phyloP scores from a whole-genome alignment of 2,797 vertebrate genomes.

The Morus bassanus region DNA sequence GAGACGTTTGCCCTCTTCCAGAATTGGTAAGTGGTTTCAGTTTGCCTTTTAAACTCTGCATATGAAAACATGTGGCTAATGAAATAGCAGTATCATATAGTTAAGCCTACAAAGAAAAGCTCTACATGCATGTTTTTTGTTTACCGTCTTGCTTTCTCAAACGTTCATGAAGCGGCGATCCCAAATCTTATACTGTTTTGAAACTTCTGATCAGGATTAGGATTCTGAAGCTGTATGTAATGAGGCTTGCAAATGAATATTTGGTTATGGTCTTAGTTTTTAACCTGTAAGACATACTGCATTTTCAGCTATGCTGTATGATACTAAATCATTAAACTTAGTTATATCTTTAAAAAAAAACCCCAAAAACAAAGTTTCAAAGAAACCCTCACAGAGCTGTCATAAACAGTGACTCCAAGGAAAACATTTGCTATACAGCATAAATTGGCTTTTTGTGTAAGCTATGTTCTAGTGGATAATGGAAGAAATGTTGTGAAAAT shows the following conservation, averaged over 20 bases:
- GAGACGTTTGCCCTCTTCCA: conserved; percentile 92
- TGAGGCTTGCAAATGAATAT: not conserved
- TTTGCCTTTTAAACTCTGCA: not conserved
- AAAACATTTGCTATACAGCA: not conserved
- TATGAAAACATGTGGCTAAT: not conserved
- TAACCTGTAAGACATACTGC: not conserved
- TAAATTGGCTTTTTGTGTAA: not conserved
- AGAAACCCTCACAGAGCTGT: not conserved
- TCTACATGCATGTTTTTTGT: not conserved
- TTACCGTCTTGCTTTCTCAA: not conserved
- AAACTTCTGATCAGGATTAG: not conserved
- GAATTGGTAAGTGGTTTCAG: conserved; percentile 82
- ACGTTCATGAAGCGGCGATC: not conserved
- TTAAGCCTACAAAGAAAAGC: not conserved
- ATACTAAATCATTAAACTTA: not conserved
- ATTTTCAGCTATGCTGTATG: not conserved
- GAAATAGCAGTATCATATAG: not conserved
- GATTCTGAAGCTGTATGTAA: not conserved
- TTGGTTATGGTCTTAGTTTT: not conserved
- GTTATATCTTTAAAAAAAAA: not conserved
- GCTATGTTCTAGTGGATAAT: not conserved
- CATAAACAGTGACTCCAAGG: not conserved
- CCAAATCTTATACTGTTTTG: not conserved
- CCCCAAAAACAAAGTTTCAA: accelerated
- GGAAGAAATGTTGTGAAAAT: not conserved